phyloP scores from a whole-genome alignment of 2,113 vertebrate genomes.

The Megaceryle torquata region DNA sequence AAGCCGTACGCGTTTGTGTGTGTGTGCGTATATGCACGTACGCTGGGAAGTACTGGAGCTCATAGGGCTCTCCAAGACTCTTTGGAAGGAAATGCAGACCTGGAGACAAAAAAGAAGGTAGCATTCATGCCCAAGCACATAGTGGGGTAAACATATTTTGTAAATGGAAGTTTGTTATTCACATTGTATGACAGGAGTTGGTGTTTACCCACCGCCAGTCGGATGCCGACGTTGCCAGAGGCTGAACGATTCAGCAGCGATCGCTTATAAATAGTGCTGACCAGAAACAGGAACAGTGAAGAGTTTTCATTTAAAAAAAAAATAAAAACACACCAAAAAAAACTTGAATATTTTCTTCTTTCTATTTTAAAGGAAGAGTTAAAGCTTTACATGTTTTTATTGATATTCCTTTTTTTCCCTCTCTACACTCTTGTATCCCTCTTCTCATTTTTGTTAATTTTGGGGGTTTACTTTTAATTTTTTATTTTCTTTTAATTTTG shows the following conservation, averaged over 20 bases:
- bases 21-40: background rate
- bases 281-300: slow-evolving; percentile 36
- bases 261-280: slow-evolving; percentile 54
- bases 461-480: background rate
- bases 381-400: background rate
- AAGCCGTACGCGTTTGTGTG: background rate
- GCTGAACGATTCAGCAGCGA: background rate
- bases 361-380: background rate
- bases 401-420: background rate
- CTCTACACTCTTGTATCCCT: background rate
- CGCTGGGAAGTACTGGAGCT: background rate
- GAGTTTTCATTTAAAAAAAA: background rate
- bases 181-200: slow-evolving; percentile 10
- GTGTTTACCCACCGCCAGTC: slow-evolving; percentile 4
- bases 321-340: background rate
- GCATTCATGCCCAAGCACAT: slow-evolving; percentile 25
- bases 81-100: slow-evolving; percentile 1
- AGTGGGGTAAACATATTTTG: slow-evolving; percentile 41
- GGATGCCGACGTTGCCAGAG: slow-evolving; percentile 3
- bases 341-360: background rate
- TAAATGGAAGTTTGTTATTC: slow-evolving; percentile 54
- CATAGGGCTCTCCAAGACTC: background rate
- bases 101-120: slow-evolving; percentile 50
- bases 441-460: background rate
- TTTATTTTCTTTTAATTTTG: background rate